A percentile compares a stretch with the other conserved stretches of the same genome.
Conservation (phyloP, 2,888 invertebrate genomes). For the Rhorus exstirpatorius region DNA sequence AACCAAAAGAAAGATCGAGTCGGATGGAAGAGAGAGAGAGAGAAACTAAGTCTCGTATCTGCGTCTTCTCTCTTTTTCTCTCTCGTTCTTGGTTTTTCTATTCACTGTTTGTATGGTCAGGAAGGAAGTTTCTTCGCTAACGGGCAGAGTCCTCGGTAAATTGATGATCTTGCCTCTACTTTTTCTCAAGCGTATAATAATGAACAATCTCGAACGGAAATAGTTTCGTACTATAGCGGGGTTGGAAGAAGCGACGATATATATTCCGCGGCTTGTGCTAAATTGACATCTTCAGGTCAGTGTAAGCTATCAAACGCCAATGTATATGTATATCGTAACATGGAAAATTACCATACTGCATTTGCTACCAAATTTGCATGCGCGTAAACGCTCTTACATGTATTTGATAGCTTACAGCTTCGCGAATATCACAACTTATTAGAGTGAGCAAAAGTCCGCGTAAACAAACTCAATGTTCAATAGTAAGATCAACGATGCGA, state of each 20-base stretch:
- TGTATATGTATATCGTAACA: no score
- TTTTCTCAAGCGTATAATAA: slow-evolving; percentile 10
- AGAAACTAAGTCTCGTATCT: slow-evolving; percentile 10
- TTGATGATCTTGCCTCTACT: slow-evolving; percentile 49
- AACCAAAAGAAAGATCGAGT: slow-evolving; percentile 23
- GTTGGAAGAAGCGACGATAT: background rate
- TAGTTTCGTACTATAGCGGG: background rate
- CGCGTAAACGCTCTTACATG: no score
- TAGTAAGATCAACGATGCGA: slow-evolving; percentile 56
- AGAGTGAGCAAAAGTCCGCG: no score
- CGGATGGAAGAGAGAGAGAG: background rate
- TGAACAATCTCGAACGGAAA: slow-evolving; percentile 2
- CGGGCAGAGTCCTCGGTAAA: slow-evolving; percentile 40
- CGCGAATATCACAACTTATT: no score
- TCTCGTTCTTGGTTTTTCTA: slow-evolving; percentile 22
- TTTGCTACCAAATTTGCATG: no score
- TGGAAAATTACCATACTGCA: no score
- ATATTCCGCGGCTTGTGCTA: no score
- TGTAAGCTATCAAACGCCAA: no score
- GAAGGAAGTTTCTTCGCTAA: slow-evolving; percentile 44
- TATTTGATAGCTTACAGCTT: no score
- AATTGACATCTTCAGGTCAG: no score
- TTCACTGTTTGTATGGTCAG: slow-evolving; percentile 51
- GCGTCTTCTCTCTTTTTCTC: background rate
- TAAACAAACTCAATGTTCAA: slow-evolving; percentile 57